Percentiles rank a stretch among this genome's conserved stretches.
Evolutionary conservation across 2,888 invertebrate species (phyloP).

Genomic region (Herminia tarsipennalis): DNA sequence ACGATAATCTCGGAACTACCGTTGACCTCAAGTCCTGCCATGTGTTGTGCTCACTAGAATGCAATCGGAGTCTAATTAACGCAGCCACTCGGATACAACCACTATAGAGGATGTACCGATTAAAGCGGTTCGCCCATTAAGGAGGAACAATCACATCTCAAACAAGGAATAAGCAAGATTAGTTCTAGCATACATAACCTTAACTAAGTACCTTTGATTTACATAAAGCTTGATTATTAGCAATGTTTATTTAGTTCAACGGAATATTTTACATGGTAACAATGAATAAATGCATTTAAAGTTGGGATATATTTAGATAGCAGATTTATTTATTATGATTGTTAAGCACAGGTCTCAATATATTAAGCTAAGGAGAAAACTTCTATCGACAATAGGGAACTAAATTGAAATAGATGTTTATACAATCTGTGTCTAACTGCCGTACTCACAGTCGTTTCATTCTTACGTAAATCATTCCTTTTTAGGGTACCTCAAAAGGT

Average conservation of each 20-base stretch:
- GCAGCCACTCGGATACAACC: conserved; percentile 65
- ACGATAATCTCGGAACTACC: conserved; percentile 40
- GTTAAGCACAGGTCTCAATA: no score
- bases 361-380: no score
- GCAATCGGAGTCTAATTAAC: conserved; percentile 80
- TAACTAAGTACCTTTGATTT: conserved; percentile 38
- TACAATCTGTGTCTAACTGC: no score
- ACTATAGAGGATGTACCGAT: conserved; percentile 78
- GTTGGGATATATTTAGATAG: no score
- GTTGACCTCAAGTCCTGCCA: conserved; percentile 63
- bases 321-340: no score
- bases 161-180: conserved; percentile 75
- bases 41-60: conserved; percentile 65
- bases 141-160: conserved; percentile 82
- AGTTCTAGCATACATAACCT: conserved; percentile 45
- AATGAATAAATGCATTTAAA: not conserved
- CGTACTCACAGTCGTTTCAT: no score
- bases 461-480: no score
- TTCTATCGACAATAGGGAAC: no score
- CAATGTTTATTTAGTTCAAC: conserved; percentile 23
- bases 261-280: conserved; percentile 12
- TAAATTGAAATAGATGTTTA: no score
- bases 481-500: no score
- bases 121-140: conserved; percentile 74
- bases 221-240: conserved; percentile 21